phyloP scores from a whole-genome alignment of 2,797 vertebrate species.

The Pangasius djambal region DNA sequence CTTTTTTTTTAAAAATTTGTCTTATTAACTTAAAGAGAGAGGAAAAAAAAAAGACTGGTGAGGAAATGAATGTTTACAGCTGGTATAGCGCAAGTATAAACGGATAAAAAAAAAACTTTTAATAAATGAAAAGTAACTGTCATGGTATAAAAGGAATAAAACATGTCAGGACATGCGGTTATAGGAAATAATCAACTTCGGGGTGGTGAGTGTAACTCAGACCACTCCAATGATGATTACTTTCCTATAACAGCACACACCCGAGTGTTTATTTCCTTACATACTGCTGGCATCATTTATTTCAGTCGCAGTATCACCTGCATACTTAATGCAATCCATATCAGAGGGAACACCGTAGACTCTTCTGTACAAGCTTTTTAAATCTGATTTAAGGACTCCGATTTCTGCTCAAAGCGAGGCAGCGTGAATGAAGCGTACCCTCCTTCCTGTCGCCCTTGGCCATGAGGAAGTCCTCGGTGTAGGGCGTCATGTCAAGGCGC shows the following conservation, averaged over 20 bases:
- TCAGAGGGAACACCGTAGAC: not conserved
- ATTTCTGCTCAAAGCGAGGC: not conserved
- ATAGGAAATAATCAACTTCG: too few species aligned
- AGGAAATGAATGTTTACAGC: not conserved
- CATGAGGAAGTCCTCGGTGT: conserved; percentile 99
- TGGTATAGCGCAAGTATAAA: not conserved
- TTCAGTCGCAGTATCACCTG: too few species aligned
- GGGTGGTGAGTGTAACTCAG: too few species aligned
- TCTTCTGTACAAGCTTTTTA: not conserved
- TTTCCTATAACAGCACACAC: not conserved
- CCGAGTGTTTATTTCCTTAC: not conserved
- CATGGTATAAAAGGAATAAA: too few species aligned
- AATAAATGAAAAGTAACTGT: too few species aligned
- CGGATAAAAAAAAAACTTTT: not conserved
- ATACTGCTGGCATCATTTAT: not conserved
- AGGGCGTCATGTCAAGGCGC: conserved; percentile 97
- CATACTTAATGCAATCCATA: too few species aligned
- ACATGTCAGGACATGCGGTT: too few species aligned
- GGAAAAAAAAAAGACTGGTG: too few species aligned
- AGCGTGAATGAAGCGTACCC: conserved; percentile 69
- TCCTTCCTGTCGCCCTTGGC: conserved; percentile 94
- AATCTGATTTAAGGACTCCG: not conserved
- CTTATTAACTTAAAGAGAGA: too few species aligned
- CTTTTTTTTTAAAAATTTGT: too few species aligned
- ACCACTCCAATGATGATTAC: too few species aligned